Base-by-base conservation (phyloP, 1,140 invertebrate genomes). In the Mamestra configurata region DNA sequence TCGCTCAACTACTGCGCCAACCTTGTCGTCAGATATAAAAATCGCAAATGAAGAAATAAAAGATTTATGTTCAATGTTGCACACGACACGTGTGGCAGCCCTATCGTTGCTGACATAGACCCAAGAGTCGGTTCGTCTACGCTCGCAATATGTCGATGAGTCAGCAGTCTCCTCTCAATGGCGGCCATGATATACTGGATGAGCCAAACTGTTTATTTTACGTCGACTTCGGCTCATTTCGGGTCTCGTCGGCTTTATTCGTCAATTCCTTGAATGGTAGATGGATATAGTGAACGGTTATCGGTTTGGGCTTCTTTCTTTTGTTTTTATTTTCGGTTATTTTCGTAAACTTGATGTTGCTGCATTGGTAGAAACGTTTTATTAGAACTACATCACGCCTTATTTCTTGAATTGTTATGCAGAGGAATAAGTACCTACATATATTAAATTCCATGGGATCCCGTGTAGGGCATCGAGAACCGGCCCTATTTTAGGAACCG, bases 161-260 rank as follows among this genome's bases (percentile, higher is more conserved):
- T 40, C 61, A 66, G 61, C 61, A 66, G 22, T 66, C 35, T 20
- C 35, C 18, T 20, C 18, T 13, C 61, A 13, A 66, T 10, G 10
- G 18, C 18, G n/a, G 18, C 18, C 10, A 22, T 66, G 35, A 66
- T 37, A 66, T 40, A 40, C 27, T 37, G 15, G 61, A 40, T 66
- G 18, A 66, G 61, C 61, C 35, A 59, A 59, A 31, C 55, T 66
- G 61, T 66, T 66, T 66, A 66, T 40, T 66, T 66, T 66, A 40
- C 35, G 35, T 40, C 35, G 35, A 66, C 35, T 66, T 40, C 35
- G 61, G 35, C 18, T 13, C 35, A 20, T 40, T 43, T 66, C 61
- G 61, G 61, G 31, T 22, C 5, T 13, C 11, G 8, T 66, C 61
- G 61, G 61, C 35, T 66, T 66, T 66, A 40, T 66, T 66, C 15